Evolutionary conservation across 2,888 invertebrate genomes (phyloP), one percentile per base, ranked within the genome.

Genomic region (Acronicta alni): DNA sequence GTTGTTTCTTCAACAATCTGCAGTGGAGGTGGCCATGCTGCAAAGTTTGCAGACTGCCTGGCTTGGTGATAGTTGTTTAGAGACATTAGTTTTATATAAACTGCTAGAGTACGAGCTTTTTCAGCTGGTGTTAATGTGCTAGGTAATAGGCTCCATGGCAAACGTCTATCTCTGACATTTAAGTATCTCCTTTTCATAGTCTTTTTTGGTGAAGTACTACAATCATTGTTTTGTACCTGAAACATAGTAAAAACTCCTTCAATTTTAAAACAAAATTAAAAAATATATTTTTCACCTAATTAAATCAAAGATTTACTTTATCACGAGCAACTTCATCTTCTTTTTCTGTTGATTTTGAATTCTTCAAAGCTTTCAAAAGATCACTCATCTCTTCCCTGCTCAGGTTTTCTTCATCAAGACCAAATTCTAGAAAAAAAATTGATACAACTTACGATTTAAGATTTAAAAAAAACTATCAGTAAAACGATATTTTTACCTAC

Each of bases 81-180:
- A 12, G 93, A 91, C 92, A 93, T 91, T 17, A 93, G 77, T 80
- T 93, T 92, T 16, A 92, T 89, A 56, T 94, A 93, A 18, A 92
- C 91, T 44, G 93, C 90, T 20, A 94, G 80, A 18, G 89, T 87
- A 9, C 88, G 85, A 15, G 93, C 93, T 75, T 92, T 92, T 66
- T 94, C 92, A 23, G 89, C 86, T 39, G 86, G 87, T 18, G 89
- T 88, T 45, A 93, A 76, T 32, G 85, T 75, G 18, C 74, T 82
- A 2, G 94, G 91, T 32, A 94, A 71, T 12, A 94, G 70, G 60
- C 94, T 90, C 94, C 94, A 94, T n/a, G 94, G 94, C 87, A 94
- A 83, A 35, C 94, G 82, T 62, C 92, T 88, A 48, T 94, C 94
- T 72, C 79, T 85, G 0, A 93, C 94, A 82, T 93, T 89, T 43